Evolutionary conservation across 2,113 vertebrate species (phyloP), one percentile per base, ranked within the genome.

Genomic region (Drymodes brunneopygia): DNA sequence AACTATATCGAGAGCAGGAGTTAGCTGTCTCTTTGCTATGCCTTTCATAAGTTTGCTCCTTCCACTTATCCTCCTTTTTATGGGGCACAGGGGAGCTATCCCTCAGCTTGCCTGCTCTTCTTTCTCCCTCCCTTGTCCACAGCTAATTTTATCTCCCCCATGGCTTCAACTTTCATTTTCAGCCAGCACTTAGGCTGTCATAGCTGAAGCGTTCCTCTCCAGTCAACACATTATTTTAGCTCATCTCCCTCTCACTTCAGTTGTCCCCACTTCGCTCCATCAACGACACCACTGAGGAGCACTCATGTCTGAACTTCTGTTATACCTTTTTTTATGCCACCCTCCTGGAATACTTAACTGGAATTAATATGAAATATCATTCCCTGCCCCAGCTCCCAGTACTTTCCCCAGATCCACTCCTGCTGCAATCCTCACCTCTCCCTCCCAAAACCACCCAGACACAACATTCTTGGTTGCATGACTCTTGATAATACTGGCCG

Each of bases 91-190:
- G 93, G 89, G 95, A 94, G 88, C 90, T 13, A 91, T 95, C 71
- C 69, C 79, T 96, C 90, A 91, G 38, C 87, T 74, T 1, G 23
- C 72, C 81, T 47, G 81, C 85, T 94, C 77, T 93, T 83, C 93
- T 86, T 92, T 90, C 90, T 95, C 78, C 78, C 85, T 78, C 42
- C 90, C 88, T 70, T 78, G 67, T 93, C 88, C 28, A n/a, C 62
- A 66, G 94, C 82, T 95, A 96, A 95, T 96, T 96, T 96, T 95
- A 96, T 90, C 71, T 95, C 90, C 92, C 94, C 88, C 82, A 93
- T 90, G 93, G 94, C 92, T 96, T 96, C 92, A 86, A 81, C 71
- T 78, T 88, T 71, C 80, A 94, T 90, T 96, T 94, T 42, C 91
- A 93, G 44, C 51, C 45, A 88, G 85, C 87, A 96, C 82, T 96